Conservation (phyloP, 2,797 vertebrate species). For the Rhinella marina region DNA sequence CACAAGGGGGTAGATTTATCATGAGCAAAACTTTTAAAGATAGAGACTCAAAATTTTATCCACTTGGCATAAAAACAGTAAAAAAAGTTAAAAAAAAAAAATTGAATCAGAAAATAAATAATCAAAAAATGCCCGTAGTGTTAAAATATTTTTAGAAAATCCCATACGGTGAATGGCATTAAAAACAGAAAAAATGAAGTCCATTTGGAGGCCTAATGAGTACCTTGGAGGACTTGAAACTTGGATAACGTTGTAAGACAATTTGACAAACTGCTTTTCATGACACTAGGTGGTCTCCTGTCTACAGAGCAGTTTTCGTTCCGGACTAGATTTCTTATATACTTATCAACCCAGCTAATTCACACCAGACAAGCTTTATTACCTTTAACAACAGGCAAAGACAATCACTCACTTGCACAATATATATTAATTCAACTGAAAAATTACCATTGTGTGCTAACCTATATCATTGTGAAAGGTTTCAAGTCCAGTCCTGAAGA, state of each 20-base stretch:
- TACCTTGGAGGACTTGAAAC: constrained; percentile 1
- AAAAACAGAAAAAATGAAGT: neutral
- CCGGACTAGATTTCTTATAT: neutral
- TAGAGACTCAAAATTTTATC: too few species aligned
- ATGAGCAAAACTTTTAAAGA: too few species aligned
- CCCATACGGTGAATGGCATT: too few species aligned
- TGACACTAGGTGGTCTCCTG: neutral
- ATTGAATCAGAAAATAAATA: too few species aligned
- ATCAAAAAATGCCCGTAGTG: too few species aligned
- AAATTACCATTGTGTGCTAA: neutral
- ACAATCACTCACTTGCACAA: neutral
- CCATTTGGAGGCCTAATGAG: neutral
- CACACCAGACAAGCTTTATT: constrained; percentile 3
- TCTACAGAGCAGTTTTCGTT: neutral
- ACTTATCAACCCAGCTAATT: neutral
- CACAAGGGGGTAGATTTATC: neutral
- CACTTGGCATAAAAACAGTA: too few species aligned
- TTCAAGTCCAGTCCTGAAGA: neutral
- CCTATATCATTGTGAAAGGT: neutral
- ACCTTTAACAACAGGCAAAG: neutral
- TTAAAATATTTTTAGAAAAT: too few species aligned
- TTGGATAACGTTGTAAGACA: neutral
- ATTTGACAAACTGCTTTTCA: neutral
- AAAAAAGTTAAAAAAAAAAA: too few species aligned
- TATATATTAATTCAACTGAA: neutral